Conservation (phyloP, 2,113 vertebrate genomes). For the Ctenodactylus gundi region DNA sequence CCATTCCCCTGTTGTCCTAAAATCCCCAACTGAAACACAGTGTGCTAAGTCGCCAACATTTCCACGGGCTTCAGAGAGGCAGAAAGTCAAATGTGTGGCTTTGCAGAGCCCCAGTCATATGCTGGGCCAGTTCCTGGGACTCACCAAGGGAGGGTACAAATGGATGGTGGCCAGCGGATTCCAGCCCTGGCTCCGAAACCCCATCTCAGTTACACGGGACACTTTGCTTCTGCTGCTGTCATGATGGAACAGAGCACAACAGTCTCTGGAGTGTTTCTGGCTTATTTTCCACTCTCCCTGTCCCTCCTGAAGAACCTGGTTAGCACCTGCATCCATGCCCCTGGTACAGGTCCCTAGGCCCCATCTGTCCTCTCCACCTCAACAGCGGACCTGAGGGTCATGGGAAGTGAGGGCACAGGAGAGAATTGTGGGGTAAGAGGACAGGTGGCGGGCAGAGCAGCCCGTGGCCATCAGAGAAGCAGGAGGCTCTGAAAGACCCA, state of each 20-base stretch:
- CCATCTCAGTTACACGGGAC: neutral
- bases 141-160: neutral
- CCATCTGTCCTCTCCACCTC: neutral
- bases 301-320: neutral
- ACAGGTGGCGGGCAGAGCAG: neutral
- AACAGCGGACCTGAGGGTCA: neutral
- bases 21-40: neutral
- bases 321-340: neutral
- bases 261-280: neutral
- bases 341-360: neutral
- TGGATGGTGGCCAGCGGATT: fast-evolving
- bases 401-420: neutral
- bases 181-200: neutral
- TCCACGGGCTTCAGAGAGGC: neutral
- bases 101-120: neutral
- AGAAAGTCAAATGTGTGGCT: neutral
- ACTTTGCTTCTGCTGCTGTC: neutral
- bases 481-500: neutral
- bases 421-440: too few species aligned
- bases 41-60: neutral
- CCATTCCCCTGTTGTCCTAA: neutral
- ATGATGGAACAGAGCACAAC: neutral
- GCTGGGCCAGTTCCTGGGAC: too few species aligned
- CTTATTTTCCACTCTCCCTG: neutral
- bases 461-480: neutral